Evolutionary conservation across 2,113 vertebrate genomes (phyloP).

Genomic region (Oreochromis aureus): DNA sequence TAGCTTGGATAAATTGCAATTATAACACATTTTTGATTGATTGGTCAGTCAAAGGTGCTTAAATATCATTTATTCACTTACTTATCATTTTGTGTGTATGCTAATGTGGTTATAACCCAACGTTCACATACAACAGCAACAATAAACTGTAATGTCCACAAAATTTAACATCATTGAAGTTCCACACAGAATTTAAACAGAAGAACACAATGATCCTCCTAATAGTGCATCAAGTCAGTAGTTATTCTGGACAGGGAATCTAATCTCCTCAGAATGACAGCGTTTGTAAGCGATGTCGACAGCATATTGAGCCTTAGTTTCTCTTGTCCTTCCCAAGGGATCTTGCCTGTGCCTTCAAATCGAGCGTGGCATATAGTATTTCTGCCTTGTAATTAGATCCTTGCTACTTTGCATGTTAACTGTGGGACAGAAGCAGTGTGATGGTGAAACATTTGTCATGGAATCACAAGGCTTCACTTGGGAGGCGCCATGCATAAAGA

Average conservation of each 20-base stretch:
- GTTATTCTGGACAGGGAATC: not conserved
- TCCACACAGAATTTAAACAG: not conserved
- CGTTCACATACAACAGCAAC: not conserved
- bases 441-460: constrained; percentile 8
- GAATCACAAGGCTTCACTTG: not conserved
- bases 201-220: not conserved
- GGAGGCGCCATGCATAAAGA: not conserved
- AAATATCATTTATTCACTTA: not conserved
- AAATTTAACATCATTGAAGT: not conserved
- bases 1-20: rapidly evolving
- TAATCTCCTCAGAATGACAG: constrained; percentile 3
- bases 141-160: not conserved
- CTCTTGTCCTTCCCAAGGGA: constrained; percentile 19
- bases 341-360: not conserved
- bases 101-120: not conserved
- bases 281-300: not conserved
- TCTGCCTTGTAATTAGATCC: constrained; percentile 43
- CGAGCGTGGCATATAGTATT: constrained; percentile 6
- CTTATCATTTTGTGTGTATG: not conserved
- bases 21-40: not conserved
- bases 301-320: constrained; percentile 1
- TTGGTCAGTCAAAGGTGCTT: not conserved
- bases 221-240: not conserved
- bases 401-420: constrained; percentile 26
- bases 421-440: not conserved